A percentile compares a stretch with the other conserved stretches of the same genome.
Conservation (phyloP, 1,140 invertebrate species). For the Caenorhabditis elegans region DNA sequence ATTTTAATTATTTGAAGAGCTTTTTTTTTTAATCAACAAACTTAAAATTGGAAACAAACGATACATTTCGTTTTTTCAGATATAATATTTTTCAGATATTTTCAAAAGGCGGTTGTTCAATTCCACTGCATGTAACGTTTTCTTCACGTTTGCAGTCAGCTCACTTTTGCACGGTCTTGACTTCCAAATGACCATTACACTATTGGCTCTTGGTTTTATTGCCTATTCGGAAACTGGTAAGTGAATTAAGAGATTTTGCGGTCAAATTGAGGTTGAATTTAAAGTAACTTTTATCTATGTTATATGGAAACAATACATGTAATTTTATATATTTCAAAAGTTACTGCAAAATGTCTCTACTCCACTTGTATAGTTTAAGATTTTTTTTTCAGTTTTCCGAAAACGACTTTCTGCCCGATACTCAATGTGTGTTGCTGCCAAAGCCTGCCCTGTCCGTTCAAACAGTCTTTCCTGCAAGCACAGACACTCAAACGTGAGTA, state of each 20-base stretch:
- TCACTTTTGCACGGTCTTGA: not conserved
- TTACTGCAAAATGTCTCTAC: too few species aligned
- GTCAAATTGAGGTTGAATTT: too few species aligned
- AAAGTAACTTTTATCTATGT: too few species aligned
- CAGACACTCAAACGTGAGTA: not conserved
- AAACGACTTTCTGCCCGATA: not conserved
- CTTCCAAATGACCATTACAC: not conserved
- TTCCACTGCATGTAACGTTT: not conserved
- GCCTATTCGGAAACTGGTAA: constrained; percentile 7
- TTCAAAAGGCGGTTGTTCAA: not conserved
- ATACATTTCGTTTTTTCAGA: not conserved
- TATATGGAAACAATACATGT: too few species aligned
- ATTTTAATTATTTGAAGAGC: too few species aligned
- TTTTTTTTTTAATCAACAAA: not conserved
- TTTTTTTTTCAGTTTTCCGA: not conserved
- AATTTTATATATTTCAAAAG: too few species aligned
- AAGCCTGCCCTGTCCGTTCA: not conserved
- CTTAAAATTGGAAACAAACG: too few species aligned
- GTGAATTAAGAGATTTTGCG: too few species aligned
- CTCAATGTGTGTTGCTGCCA: not conserved
- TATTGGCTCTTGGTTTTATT: not conserved
- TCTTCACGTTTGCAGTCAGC: not conserved
- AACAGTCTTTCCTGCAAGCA: not conserved
- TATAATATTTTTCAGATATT: not conserved
- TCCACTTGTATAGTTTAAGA: not conserved